Evolutionary conservation across 2,113 vertebrate species (phyloP), one percentile per base, ranked within the genome.

Genomic region (Platichthys flesus): DNA sequence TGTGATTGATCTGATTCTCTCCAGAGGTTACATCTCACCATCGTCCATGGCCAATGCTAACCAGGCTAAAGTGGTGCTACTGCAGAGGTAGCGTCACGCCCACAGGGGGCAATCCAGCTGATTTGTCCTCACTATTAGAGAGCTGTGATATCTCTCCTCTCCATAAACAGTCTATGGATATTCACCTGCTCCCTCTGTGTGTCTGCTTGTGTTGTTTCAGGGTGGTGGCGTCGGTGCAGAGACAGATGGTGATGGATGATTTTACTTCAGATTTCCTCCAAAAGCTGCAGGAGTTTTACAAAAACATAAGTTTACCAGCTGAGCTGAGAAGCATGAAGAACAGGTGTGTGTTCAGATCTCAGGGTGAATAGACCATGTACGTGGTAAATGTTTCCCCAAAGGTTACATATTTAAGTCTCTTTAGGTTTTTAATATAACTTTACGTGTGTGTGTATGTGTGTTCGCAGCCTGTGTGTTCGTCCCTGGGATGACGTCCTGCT

Each of bases 401-500:
- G 40, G 40, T 3, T 52, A 13, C 16, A 47, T 7, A n/a, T 71
- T 59, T n/a, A 69, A 67, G 3, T 6, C 12, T 10, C 42, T 49
- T 51, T 24, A 0, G 47, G 12, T 70, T 14, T 59, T 21, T 16
- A 16, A 20, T 55, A 2, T 31, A 47, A 26, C 15, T 10, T 31
- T 31, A 7, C n/a, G 51, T 52, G 51, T 21, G 8, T 52, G 20
- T 4, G 1, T 42, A 15, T 72, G 5, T 28, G 2, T 71, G 51
- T 4, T 1, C 81, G 0, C 85, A 96, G 96, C 65, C 54, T 96
- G 67, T 92, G 91, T 14, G 84, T 96, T 14, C 60, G 94, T 12
- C 80, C 88, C 0, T 97, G 96, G 97, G 85, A 95, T 2, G 93
- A 97, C 2, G 8, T 84, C 2, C 83, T 96, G n/a, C 91, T 97